Evolutionary conservation across 2,113 vertebrate genomes (phyloP).

Genomic region (Oxyruncus cristatus): DNA sequence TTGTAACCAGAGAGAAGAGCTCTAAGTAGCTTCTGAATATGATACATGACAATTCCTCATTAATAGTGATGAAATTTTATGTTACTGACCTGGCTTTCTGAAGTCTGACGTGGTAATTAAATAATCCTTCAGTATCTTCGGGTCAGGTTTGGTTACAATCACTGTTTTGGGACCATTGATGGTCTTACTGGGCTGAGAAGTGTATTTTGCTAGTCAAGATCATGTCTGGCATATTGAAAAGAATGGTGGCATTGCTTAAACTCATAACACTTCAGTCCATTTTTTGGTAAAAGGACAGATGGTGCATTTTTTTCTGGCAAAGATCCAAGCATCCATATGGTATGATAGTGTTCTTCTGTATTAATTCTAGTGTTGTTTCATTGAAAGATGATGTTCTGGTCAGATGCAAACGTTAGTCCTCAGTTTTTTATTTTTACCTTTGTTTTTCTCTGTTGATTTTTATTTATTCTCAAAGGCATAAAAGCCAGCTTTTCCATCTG

Average conservation of each 20-base stretch:
- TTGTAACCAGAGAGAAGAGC: not conserved
- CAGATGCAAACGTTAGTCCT: not conserved
- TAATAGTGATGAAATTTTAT: not conserved
- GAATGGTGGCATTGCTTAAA: not conserved
- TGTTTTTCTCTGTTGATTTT: slow-evolving; percentile 26
- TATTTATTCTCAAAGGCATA: slow-evolving; percentile 27
- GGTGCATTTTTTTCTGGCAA: slow-evolving; percentile 4
- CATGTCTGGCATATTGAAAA: not conserved
- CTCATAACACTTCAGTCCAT: not conserved
- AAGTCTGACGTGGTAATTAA: not conserved
- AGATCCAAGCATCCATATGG: not conserved
- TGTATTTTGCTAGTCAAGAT: not conserved
- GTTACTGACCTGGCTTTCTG: not conserved
- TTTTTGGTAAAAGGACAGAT: not conserved
- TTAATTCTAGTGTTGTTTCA: slow-evolving; percentile 32
- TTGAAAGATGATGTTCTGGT: not conserved
- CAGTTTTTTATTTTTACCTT: not conserved
- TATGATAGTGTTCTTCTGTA: not conserved
- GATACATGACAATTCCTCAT: not conserved
- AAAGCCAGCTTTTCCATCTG: slow-evolving; percentile 14
- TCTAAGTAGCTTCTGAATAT: not conserved
- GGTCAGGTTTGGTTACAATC: not conserved
- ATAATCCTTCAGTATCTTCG: not conserved
- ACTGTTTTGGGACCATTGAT: not conserved
- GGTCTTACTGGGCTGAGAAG: not conserved